Evolutionary conservation across 92 coral and sea anemone species (phyloP).

Genomic region (Phenganax stokvisi): DNA sequence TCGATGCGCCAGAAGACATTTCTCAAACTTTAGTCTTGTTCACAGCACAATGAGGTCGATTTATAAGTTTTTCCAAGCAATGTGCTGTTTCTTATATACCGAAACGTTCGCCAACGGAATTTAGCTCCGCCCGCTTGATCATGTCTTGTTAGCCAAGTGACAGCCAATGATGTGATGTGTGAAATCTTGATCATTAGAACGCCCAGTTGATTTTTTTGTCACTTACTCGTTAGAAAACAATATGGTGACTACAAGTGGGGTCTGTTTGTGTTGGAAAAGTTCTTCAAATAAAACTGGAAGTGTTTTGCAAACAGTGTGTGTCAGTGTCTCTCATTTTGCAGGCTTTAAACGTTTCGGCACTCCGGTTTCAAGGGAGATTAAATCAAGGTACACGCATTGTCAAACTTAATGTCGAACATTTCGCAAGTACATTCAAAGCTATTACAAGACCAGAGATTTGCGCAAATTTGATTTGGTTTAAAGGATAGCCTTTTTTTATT

Average conservation of each 20-base stretch:
- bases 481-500: too few species aligned
- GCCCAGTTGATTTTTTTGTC: constrained; percentile 3
- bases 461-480: too few species aligned
- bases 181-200: constrained; percentile 35
- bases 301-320: too few species aligned
- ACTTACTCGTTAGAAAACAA: not conserved
- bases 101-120: constrained; percentile 26
- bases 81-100: not conserved
- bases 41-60: constrained; percentile 13
- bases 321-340: too few species aligned
- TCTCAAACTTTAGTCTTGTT: not conserved
- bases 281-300: too few species aligned
- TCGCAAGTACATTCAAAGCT: too few species aligned
- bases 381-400: too few species aligned
- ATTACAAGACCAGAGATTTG: too few species aligned
- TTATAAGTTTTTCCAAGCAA: not conserved
- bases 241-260: not conserved
- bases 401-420: too few species aligned
- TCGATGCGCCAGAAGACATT: constrained; percentile 15
- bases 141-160: constrained; percentile 65
- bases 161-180: constrained; percentile 32
- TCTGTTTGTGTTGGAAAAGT: not conserved
- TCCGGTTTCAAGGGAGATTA: too few species aligned
- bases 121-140: constrained; percentile 99
- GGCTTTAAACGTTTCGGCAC: too few species aligned